Percentiles rank a stretch among this genome's conserved stretches.
phyloP scores from a whole-genome alignment of 2,888 invertebrate species.

The Tenthredo distinguenda region DNA sequence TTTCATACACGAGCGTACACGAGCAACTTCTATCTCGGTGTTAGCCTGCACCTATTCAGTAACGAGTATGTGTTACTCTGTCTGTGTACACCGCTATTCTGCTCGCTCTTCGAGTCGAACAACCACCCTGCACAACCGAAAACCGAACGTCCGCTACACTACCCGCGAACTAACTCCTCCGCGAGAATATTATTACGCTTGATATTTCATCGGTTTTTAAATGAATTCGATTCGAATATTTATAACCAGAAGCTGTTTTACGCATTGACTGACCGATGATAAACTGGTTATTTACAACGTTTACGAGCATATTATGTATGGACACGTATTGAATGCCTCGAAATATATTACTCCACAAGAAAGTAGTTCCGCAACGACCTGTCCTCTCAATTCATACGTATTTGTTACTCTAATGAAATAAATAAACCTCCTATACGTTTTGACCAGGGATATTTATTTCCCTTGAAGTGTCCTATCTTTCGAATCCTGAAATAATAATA shows the following conservation, averaged over 20 bases:
- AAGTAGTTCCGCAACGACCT: constrained; percentile 66
- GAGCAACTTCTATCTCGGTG: constrained; percentile 26
- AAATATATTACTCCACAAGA: constrained; percentile 67
- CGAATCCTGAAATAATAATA: not conserved
- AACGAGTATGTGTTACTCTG: not conserved
- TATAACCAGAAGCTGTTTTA: not conserved
- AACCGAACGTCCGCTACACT: not conserved
- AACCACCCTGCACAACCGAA: constrained; percentile 42
- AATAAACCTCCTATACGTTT: not conserved
- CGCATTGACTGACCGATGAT: not conserved
- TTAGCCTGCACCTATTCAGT: not conserved
- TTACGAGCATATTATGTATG: not conserved
- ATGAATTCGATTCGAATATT: not conserved
- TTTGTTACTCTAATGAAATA: not conserved
- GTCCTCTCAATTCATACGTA: not conserved
- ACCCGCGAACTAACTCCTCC: not conserved
- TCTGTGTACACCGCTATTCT: constrained; percentile 23
- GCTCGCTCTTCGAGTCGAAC: constrained; percentile 19
- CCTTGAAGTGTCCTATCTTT: not conserved
- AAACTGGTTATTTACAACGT: not conserved
- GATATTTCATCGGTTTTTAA: not conserved
- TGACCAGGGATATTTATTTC: not conserved
- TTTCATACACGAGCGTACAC: not conserved
- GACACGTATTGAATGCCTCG: constrained; percentile 21
- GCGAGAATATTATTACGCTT: constrained; percentile 7